phyloP scores from a whole-genome alignment of 2,888 invertebrate species.

The Phortica magna region DNA sequence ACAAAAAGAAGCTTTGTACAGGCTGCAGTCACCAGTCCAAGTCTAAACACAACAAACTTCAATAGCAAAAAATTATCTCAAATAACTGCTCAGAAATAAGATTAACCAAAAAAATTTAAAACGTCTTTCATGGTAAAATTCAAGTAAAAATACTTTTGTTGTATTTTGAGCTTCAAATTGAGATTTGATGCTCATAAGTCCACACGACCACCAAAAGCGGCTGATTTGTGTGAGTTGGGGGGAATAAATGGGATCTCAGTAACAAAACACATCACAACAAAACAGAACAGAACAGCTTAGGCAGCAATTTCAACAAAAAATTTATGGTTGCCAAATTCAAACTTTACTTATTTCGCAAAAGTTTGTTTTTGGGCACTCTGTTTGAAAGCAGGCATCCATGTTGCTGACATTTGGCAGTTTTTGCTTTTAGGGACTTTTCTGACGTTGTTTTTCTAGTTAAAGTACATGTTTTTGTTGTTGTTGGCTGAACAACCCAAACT shows the following conservation, averaged over 20 bases:
- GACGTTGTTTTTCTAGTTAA: background rate
- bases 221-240: background rate
- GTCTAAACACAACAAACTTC: too few relatives aligned
- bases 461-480: background rate
- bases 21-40: too few relatives aligned
- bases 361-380: conserved; percentile 44
- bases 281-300: conserved; percentile 17
- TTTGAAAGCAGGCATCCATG: conserved; percentile 23
- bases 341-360: conserved; percentile 62
- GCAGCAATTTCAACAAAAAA: conserved; percentile 54
- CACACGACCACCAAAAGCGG: too few relatives aligned
- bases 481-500: conserved; percentile 50
- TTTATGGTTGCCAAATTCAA: conserved; percentile 68
- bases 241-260: background rate
- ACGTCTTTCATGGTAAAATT: too few relatives aligned
- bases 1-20: too few relatives aligned
- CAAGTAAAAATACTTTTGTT: too few relatives aligned
- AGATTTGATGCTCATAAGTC: too few relatives aligned
- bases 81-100: too few relatives aligned
- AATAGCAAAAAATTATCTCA: too few relatives aligned
- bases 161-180: too few relatives aligned
- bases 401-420: conserved; percentile 10
- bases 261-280: background rate
- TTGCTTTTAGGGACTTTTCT: conserved; percentile 3
- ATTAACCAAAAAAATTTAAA: too few relatives aligned